phyloP scores from a whole-genome alignment of 2,888 invertebrate genomes.

The Tachina grossa region DNA sequence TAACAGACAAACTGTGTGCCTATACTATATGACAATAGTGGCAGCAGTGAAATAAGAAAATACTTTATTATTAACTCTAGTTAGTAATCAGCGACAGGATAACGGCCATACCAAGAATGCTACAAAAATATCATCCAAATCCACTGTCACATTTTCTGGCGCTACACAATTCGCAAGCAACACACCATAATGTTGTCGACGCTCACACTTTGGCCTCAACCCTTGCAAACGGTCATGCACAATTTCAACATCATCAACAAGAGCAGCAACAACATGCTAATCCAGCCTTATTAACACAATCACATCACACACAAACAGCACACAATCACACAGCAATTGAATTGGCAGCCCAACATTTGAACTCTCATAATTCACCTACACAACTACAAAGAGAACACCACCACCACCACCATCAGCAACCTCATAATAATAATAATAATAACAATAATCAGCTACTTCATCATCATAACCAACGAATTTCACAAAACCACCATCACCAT shows the following conservation, averaged over 20 bases:
- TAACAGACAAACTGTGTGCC: neutral
- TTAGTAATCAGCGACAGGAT: slow-evolving; percentile 42
- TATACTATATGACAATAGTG: slow-evolving; percentile 9
- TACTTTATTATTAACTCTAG: slow-evolving; percentile 55
- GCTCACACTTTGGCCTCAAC: slow-evolving; percentile 74
- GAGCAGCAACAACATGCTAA: slow-evolving; percentile 68
- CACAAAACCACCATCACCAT: slow-evolving; percentile 64
- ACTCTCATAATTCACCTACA: slow-evolving; percentile 65
- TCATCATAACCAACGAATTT: slow-evolving; percentile 56
- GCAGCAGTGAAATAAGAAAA: slow-evolving; percentile 23
- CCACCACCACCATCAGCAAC: slow-evolving; percentile 42
- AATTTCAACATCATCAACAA: slow-evolving; percentile 73
- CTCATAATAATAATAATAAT: slow-evolving; percentile 45
- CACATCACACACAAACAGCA: slow-evolving; percentile 57
- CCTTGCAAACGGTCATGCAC: slow-evolving; percentile 76
- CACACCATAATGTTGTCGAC: slow-evolving; percentile 74
- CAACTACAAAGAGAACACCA: slow-evolving; percentile 50
- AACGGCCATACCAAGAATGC: slow-evolving; percentile 78
- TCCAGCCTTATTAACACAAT: slow-evolving; percentile 44
- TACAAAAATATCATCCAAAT: slow-evolving; percentile 83
- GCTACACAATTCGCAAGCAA: slow-evolving; percentile 80
- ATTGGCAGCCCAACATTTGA: slow-evolving; percentile 67
- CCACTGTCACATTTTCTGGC: slow-evolving; percentile 83
- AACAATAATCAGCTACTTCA: slow-evolving; percentile 47
- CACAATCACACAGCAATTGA: slow-evolving; percentile 59